phyloP scores from a whole-genome alignment of 2,888 invertebrate genomes.

The Synergus gifuensis region DNA sequence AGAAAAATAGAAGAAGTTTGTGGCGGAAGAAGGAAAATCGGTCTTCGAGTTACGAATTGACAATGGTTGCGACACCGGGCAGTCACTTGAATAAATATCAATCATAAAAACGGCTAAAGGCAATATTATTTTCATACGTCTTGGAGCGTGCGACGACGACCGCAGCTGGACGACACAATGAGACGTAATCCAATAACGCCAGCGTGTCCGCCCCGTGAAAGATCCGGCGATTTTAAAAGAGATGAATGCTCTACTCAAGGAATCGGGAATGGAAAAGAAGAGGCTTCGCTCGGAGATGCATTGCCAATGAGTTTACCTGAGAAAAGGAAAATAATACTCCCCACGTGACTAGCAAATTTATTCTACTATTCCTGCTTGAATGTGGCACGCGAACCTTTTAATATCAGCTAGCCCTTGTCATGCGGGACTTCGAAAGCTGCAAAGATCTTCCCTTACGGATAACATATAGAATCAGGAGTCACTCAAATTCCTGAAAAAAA shows the following conservation, averaged over 20 bases:
- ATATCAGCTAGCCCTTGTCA: background rate
- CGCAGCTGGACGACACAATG: slow-evolving; percentile 60
- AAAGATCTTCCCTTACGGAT: background rate
- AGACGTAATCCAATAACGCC: slow-evolving; percentile 70
- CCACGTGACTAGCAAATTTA: slow-evolving; percentile 35
- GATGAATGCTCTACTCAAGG: slow-evolving; percentile 47
- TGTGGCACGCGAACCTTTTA: slow-evolving; percentile 18
- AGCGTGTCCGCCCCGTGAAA: slow-evolving; percentile 65
- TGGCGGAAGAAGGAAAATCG: slow-evolving; percentile 52
- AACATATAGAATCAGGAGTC: background rate
- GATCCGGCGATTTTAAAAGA: slow-evolving; percentile 54
- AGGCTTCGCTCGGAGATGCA: slow-evolving; percentile 11
- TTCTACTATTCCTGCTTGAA: background rate
- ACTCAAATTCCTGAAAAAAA: background rate
- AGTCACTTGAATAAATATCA: slow-evolving; percentile 76
- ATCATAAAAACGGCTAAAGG: slow-evolving; percentile 69
- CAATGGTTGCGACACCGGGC: slow-evolving; percentile 53
- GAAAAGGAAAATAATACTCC: slow-evolving; percentile 45
- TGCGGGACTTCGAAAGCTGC: background rate
- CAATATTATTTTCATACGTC: slow-evolving; percentile 75
- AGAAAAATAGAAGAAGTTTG: slow-evolving; percentile 38
- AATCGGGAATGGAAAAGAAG: slow-evolving; percentile 44
- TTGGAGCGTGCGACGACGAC: slow-evolving; percentile 14
- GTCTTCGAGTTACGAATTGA: slow-evolving; percentile 54
- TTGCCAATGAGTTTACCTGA: slow-evolving; percentile 46